A percentile compares a stretch with the other conserved stretches of the same genome.
Evolutionary conservation across 2,797 vertebrate genomes (phyloP).

Genomic region (Lithobates pipiens): DNA sequence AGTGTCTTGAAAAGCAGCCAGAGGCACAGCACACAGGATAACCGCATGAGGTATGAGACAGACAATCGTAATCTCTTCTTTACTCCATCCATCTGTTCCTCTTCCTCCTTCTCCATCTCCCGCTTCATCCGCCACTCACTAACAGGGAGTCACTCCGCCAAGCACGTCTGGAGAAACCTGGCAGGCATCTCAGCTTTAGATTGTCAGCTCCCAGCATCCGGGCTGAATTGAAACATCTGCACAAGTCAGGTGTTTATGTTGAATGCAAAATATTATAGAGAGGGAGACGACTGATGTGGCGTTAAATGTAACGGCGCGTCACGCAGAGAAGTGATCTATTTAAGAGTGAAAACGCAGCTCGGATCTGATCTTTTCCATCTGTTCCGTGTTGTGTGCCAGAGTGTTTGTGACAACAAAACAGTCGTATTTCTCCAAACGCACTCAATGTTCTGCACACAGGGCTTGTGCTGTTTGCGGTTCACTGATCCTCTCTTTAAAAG

Average conservation of each 20-base stretch:
- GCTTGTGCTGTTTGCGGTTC: no score
- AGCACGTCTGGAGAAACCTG: constrained; percentile 7
- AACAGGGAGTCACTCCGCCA: constrained; percentile 11
- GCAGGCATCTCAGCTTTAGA: background rate
- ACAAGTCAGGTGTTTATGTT: background rate
- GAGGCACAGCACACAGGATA: constrained; percentile 2
- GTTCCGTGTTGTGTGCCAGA: background rate
- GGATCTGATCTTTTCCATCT: constrained; percentile 24
- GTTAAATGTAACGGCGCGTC: constrained; percentile 10
- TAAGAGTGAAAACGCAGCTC: background rate
- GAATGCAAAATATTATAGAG: constrained; percentile 2
- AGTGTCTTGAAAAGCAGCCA: background rate
- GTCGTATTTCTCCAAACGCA: background rate
- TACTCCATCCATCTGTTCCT: constrained; percentile 47
- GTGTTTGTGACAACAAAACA: background rate
- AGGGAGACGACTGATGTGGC: background rate
- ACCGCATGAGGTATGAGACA: constrained; percentile 1
- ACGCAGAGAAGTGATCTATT: background rate
- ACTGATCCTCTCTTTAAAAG: no score
- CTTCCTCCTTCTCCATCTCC: constrained; percentile 15
- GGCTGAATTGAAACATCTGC: constrained; percentile 36
- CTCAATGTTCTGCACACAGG: no score
- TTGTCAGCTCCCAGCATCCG: background rate
- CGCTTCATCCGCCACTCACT: background rate
- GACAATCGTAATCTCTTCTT: constrained; percentile 31